Base-by-base conservation (phyloP, 1,140 invertebrate species). In the Pseudomyrmex pallidus region DNA sequence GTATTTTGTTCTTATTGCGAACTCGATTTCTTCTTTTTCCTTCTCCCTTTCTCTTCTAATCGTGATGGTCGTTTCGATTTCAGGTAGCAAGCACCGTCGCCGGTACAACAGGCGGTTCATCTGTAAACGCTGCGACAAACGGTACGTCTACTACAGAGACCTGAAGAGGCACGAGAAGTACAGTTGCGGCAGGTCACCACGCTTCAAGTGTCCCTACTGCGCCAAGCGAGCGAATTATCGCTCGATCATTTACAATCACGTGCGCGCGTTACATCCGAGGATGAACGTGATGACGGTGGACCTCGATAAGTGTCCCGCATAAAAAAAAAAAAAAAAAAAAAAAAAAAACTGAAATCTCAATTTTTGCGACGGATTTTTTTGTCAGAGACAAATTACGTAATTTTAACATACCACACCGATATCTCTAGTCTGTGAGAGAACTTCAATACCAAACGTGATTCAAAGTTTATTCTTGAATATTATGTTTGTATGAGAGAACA, bases 161-260 rank as follows among this genome's bases (percentile, higher is more conserved):
- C 77, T 87, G 83, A 73, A 74, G 9, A 86, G 93, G 52, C 95
- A 95, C 86, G 89, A 92, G 83, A 91, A 92, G 67, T 94, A 94
- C 76, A 93, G 94, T 25, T 95, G 95, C 85, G 94, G 94, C 8
- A 92, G 91, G 50, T 90, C 92, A 57, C 92, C 93, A 5, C 83
- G 80, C 9, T 95, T 92, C 84, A 78, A 90, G 10, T 95, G 94
- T 74, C 89, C 90, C 2, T 91, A 92, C 74, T 95, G 95, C 82
- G 20, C 80, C 9, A 76, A 85, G 56, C 54, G 62, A 74, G 12
- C 80, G 57, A 5, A 82, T 76, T 25, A 86, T 84, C 68, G 80
- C 85, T 10, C 83, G 74, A 88, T 83, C 64, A 77, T 88, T 62
- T 90, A 89, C 73, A 82, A 78, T 20, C 89, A 90, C 50, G 87